Evolutionary conservation across 1,140 invertebrate species (phyloP).

Genomic region (Zaprionus camerounensis): DNA sequence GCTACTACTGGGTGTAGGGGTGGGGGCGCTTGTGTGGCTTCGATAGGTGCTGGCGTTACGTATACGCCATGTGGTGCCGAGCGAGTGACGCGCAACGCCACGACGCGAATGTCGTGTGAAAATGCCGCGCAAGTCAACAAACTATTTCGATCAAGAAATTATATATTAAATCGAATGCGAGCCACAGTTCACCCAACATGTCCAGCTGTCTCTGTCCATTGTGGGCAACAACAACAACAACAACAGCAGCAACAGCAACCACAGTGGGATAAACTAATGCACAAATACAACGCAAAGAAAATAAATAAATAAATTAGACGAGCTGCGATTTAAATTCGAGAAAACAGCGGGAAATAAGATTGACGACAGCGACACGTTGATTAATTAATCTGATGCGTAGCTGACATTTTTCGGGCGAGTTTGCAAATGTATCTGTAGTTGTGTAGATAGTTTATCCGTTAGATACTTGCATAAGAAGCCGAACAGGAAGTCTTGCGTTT

Average conservation of each 20-base stretch:
- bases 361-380: slow-evolving; percentile 79
- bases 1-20: slow-evolving; percentile 1
- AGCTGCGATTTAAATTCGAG: slow-evolving; percentile 55
- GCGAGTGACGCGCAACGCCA: slow-evolving; percentile 55
- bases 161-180: slow-evolving; percentile 59
- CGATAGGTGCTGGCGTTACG: slow-evolving; percentile 54
- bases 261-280: slow-evolving; percentile 41
- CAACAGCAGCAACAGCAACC: background rate
- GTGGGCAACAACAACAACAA: slow-evolving; percentile 8
- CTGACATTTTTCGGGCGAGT: slow-evolving; percentile 61
- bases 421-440: slow-evolving; percentile 56
- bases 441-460: slow-evolving; percentile 37
- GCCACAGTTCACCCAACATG: slow-evolving; percentile 36
- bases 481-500: slow-evolving; percentile 62
- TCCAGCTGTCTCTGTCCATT: slow-evolving; percentile 78
- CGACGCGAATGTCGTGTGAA: slow-evolving; percentile 40
- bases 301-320: slow-evolving; percentile 79
- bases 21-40: slow-evolving; percentile 56
- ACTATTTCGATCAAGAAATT: slow-evolving; percentile 72
- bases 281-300: slow-evolving; percentile 51
- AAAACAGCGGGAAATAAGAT: slow-evolving; percentile 48
- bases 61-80: slow-evolving; percentile 66
- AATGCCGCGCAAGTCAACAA: slow-evolving; percentile 52
- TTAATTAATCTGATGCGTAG: slow-evolving; percentile 76
- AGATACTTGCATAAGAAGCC: slow-evolving; percentile 13